A percentile compares a stretch with the other conserved stretches of the same genome.
Evolutionary conservation across 2,888 invertebrate species (phyloP).

Genomic region (Thyatira batis): DNA sequence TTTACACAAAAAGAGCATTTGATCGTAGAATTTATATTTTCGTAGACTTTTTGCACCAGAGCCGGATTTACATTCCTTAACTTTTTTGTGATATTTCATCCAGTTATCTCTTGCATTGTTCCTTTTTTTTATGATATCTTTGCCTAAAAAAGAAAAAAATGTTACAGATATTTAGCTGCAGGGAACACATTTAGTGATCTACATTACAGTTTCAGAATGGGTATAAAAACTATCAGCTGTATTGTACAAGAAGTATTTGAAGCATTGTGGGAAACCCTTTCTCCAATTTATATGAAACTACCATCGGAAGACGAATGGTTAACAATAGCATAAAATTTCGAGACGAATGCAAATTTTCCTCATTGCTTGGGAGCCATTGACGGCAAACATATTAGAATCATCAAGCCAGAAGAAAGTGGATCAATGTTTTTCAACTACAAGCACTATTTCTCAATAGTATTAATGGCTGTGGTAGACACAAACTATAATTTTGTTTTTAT

Average conservation of each 20-base stretch:
- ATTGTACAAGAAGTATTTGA: constrained; percentile 25
- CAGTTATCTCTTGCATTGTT: constrained; percentile 31
- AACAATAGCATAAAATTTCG: constrained; percentile 19
- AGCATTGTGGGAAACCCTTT: constrained; percentile 12
- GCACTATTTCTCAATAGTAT: constrained; percentile 25
- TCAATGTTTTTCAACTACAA: constrained; percentile 32
- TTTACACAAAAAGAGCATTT: constrained; percentile 16
- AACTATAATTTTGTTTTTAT: constrained; percentile 31
- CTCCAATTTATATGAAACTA: constrained; percentile 16
- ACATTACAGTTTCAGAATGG: constrained; percentile 28
- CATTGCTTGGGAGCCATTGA: constrained; percentile 31
- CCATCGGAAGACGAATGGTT: constrained; percentile 18
- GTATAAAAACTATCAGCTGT: constrained; percentile 27
- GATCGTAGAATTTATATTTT: constrained; percentile 22
- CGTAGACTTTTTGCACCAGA: constrained; percentile 24
- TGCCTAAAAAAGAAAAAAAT: constrained; percentile 17
- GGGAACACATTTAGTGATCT: constrained; percentile 32
- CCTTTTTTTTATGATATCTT: constrained; percentile 21
- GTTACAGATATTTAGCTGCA: constrained; percentile 16
- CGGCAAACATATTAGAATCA: constrained; percentile 34
- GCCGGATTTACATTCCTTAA: constrained; percentile 31
- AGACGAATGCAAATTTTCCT: constrained; percentile 19
- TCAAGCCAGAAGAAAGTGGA: constrained; percentile 25
- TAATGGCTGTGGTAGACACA: constrained; percentile 29
- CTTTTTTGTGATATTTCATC: constrained; percentile 35